These are phyloP conservation scores for Lagodon rhomboides DNA, from an alignment of 2,797 vertebrate genomes.

Conservation along the genomic window DNA sequence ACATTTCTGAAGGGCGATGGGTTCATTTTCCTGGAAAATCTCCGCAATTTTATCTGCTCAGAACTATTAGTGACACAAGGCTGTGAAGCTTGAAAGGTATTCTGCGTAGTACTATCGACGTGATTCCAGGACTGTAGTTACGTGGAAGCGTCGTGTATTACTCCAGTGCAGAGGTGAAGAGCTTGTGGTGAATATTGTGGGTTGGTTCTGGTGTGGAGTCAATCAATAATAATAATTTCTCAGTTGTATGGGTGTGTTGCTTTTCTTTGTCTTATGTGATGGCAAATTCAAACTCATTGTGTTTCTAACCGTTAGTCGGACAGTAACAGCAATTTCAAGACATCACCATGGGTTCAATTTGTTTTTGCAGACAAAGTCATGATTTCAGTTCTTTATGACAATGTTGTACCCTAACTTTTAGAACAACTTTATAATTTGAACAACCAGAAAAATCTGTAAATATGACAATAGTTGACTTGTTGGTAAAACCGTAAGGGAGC, in stretches of 20 bases:
- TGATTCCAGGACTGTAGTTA: neutral
- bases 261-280: neutral
- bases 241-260: neutral
- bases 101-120: neutral
- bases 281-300: neutral
- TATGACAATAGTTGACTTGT: no score
- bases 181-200: neutral
- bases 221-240: neutral
- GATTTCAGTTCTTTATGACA: neutral
- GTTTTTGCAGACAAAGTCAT: no score
- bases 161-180: neutral
- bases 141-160: no score
- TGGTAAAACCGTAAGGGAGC: no score
- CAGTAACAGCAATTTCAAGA: neutral
- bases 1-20: slow-evolving; percentile 33
- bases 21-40: slow-evolving; percentile 42
- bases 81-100: slow-evolving; percentile 2
- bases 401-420: no score
- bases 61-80: slow-evolving; percentile 7
- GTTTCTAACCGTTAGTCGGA: neutral
- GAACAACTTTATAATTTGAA: no score
- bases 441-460: no score
- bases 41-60: slow-evolving; percentile 17
- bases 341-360: neutral
- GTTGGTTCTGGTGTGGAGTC: no score